A percentile compares a stretch with the other conserved stretches of the same genome.
Conservation (phyloP, 1,140 invertebrate genomes). For the Drosophila prosaltans region DNA sequence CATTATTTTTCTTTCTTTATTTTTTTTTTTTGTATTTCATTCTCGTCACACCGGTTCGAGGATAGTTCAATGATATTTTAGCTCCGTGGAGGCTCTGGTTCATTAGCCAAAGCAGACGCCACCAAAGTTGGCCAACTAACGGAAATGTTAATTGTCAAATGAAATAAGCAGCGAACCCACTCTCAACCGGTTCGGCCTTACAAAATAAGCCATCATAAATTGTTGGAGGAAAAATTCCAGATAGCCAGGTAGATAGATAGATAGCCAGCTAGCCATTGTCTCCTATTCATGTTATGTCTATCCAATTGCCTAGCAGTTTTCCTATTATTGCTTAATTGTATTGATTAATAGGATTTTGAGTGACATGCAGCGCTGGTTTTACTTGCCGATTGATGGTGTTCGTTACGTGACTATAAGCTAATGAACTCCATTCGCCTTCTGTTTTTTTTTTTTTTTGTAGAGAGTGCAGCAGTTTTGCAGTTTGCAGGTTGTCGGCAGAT, state of each 20-base stretch:
- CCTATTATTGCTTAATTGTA: slow-evolving; percentile 78
- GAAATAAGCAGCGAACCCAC: slow-evolving; percentile 44
- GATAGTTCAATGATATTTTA: slow-evolving; percentile 60
- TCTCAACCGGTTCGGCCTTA: slow-evolving; percentile 68
- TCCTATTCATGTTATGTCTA: slow-evolving; percentile 17
- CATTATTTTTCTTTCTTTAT: not conserved
- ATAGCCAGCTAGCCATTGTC: slow-evolving; percentile 50
- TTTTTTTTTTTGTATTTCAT: slow-evolving; percentile 30
- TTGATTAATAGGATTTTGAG: slow-evolving; percentile 80
- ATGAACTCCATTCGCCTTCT: slow-evolving; percentile 54
- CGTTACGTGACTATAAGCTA: slow-evolving; percentile 68
- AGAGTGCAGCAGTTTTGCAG: not conserved
- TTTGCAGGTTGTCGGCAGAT: slow-evolving; percentile 16
- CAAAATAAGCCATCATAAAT: slow-evolving; percentile 80
- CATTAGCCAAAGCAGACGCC: slow-evolving; percentile 79
- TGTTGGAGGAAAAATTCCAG: slow-evolving; percentile 65
- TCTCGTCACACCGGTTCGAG: slow-evolving; percentile 63
- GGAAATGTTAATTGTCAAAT: slow-evolving; percentile 81
- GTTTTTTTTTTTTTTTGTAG: too few species aligned
- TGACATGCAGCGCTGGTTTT: slow-evolving; percentile 60
- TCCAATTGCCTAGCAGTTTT: slow-evolving; percentile 72
- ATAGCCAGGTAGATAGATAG: slow-evolving; percentile 22
- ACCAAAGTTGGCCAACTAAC: slow-evolving; percentile 81
- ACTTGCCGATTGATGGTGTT: not conserved
- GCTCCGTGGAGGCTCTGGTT: slow-evolving; percentile 37